Evolutionary conservation across 2,797 vertebrate genomes (phyloP).

Genomic region (Semaprochilodus insignis): DNA sequence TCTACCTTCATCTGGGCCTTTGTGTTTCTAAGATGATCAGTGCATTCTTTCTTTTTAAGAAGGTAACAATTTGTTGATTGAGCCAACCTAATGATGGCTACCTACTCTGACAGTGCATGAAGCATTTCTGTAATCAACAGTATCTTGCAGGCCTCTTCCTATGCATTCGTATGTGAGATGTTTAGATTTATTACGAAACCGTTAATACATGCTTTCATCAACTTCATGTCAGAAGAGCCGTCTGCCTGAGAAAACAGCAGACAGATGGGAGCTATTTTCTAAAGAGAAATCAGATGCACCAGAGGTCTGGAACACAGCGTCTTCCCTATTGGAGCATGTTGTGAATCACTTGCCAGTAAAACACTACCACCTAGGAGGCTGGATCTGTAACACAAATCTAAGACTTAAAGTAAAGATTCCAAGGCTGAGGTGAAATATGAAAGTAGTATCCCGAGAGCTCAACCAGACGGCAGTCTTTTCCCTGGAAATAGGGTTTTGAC

Average conservation of each 20-base stretch:
- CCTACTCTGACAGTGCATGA: not conserved
- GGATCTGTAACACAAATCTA: not conserved
- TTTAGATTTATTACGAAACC: not conserved
- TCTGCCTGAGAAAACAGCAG: not conserved
- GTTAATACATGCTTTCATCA: not conserved
- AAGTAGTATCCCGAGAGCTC: not conserved
- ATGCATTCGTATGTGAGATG: not conserved
- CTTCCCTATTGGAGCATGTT: slow-evolving; percentile 3
- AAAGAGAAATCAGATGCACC: slow-evolving; percentile 22
- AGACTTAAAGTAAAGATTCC: slow-evolving; percentile 21
- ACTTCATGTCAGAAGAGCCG: not conserved
- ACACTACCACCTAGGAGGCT: slow-evolving; percentile 5
- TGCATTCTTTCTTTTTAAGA: no score
- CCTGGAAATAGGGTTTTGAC: slow-evolving; percentile 31
- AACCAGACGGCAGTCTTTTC: not conserved
- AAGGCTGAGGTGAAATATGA: not conserved
- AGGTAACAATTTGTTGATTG: no score
- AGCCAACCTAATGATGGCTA: no score
- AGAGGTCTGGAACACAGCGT: slow-evolving; percentile 1
- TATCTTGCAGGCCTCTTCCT: not conserved
- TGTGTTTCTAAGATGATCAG: no score
- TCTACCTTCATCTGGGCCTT: no score
- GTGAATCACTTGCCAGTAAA: slow-evolving; percentile 27
- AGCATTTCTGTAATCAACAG: not conserved
- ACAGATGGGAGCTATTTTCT: slow-evolving; percentile 21